Base-by-base conservation (phyloP, 2,113 vertebrate genomes). In the Ploceus nigricollis region DNA sequence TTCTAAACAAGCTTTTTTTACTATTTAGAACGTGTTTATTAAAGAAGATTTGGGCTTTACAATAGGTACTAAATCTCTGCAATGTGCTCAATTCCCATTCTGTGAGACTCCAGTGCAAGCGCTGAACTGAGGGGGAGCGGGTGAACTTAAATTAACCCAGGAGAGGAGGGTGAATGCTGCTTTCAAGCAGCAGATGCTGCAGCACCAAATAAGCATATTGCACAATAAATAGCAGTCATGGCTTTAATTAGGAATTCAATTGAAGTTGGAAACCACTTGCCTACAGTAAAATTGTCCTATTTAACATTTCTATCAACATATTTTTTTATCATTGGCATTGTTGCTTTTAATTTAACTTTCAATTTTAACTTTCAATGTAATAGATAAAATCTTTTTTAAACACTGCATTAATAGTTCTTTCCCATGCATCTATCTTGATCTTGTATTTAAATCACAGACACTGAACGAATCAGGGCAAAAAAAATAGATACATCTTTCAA, bases 211-310 rank as follows among this genome's bases (percentile, higher is more conserved):
- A 98, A 95, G 96, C 96, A 97, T 97, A 97, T 97, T 97, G 97
- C 97, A 96, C 97, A 97, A 97, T 97, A 97, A 98, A 98, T 97
- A 96, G 96, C 95, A 97, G 97, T 97, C 96, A 96, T 97, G 96
- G 96, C 94, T 97, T 97, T 98, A 97, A 97, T 97, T 97, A 97
- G 95, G 97, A 97, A 97, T 97, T 97, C 95, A 97, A 96, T 97
- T 97, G 96, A 97, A 97, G 94, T 94, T 97, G 95, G 94, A 96
- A 97, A 96, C 96, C 94, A 95, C 96, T 97, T 96, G 97, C 97
- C 96, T 97, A 97, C 95, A 97, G 97, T 97, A 96, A 98, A 97
- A 98, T 97, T 96, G 95, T 97, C 95, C 97, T 96, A 97, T 96
- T 96, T 97, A 97, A 97, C 97, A 97, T 96, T 97, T 96, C 96